phyloP scores from a whole-genome alignment of 2,113 vertebrate species.

The Brienomyrus brachyistius region DNA sequence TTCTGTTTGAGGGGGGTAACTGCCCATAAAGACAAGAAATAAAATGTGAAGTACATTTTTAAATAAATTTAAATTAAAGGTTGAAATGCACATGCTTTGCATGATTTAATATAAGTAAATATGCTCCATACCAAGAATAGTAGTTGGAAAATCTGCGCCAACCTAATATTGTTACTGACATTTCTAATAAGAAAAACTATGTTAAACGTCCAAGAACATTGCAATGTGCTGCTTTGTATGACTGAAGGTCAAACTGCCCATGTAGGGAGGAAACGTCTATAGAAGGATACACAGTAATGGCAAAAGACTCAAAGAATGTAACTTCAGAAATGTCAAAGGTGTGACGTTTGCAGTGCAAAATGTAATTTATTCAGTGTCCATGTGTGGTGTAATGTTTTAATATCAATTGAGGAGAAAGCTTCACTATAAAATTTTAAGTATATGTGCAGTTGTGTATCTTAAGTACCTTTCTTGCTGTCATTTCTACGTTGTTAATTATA shows the following conservation, averaged over 20 bases:
- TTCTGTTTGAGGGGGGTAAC: not conserved
- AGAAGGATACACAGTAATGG: not conserved
- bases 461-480: not conserved
- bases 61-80: not conserved
- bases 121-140: not conserved
- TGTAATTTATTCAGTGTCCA: not conserved
- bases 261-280: not conserved
- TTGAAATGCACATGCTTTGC: not conserved
- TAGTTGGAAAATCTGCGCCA: not conserved
- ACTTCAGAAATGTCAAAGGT: not conserved
- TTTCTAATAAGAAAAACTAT: not conserved
- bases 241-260: not conserved
- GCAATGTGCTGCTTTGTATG: not conserved
- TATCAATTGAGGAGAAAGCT: not conserved
- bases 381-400: not conserved
- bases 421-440: not conserved
- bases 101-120: not conserved
- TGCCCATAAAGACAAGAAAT: not conserved
- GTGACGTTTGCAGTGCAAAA: not conserved
- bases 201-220: too few relatives aligned
- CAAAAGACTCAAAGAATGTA: not conserved
- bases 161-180: not conserved
- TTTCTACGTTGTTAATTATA: not conserved
- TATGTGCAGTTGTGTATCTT: not conserved
- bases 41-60: not conserved